A percentile compares a stretch with the other conserved stretches of the same genome.
phyloP scores from a whole-genome alignment of 2,888 invertebrate genomes.

The Amphiduros pacificus region DNA sequence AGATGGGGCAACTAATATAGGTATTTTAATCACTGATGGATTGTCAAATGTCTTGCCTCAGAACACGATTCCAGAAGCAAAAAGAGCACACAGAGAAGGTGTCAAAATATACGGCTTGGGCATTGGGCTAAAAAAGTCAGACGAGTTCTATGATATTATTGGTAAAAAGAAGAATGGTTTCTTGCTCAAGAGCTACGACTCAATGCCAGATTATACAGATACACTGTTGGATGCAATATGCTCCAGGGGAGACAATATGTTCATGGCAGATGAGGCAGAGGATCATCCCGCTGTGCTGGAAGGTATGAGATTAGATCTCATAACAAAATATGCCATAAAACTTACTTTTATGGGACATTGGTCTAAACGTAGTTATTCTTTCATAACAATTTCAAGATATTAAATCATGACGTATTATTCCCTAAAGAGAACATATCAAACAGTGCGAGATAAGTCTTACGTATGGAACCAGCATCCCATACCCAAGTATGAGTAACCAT shows the following conservation, averaged over 20 bases:
- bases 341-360: too few species aligned
- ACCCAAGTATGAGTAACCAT: too few species aligned
- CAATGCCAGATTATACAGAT: conserved; percentile 6
- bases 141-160: conserved; percentile 4
- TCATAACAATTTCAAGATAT: too few species aligned
- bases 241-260: not conserved
- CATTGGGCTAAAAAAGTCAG: conserved; percentile 1
- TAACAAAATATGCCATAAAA: too few species aligned
- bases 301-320: too few species aligned
- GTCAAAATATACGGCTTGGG: conserved; percentile 12
- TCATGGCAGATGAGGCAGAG: not conserved
- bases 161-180: conserved; percentile 3
- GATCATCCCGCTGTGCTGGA: too few species aligned
- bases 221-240: conserved; percentile 2
- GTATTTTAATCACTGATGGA: conserved; percentile 45
- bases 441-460: too few species aligned
- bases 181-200: not conserved
- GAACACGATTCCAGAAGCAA: conserved; percentile 11
- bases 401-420: too few species aligned
- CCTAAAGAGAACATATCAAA: too few species aligned
- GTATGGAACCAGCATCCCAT: too few species aligned
- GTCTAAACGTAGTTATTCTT: too few species aligned
- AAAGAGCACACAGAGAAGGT: not conserved
- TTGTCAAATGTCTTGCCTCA: conserved; percentile 39
- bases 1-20: conserved; percentile 35